Evolutionary conservation across 1,140 invertebrate genomes (phyloP).

Genomic region (Frieseomelitta varia): DNA sequence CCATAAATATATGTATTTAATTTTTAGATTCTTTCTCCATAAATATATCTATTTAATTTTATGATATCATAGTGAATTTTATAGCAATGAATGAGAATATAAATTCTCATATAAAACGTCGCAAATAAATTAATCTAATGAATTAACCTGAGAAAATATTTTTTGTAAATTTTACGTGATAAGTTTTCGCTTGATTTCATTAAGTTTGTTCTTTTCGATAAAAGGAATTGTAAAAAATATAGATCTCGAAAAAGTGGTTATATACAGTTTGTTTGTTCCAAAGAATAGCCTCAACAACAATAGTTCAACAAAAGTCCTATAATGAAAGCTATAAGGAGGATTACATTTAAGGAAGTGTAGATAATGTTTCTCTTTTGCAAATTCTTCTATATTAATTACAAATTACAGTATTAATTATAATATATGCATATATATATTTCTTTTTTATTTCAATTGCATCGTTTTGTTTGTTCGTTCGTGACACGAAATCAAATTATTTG

Average conservation of each 20-base stretch:
- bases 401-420: too few relatives aligned
- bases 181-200: too few relatives aligned
- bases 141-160: too few relatives aligned
- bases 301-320: neutral
- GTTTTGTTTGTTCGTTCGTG: neutral
- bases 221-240: neutral
- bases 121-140: too few relatives aligned
- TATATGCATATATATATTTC: neutral
- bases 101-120: too few relatives aligned
- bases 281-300: neutral
- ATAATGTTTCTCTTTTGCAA: neutral
- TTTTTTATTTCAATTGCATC: conserved; percentile 1
- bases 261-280: neutral
- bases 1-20: too few relatives aligned
- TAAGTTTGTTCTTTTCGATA: neutral
- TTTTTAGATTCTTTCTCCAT: too few relatives aligned
- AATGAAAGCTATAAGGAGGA: neutral
- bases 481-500: neutral
- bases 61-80: too few relatives aligned
- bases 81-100: too few relatives aligned
- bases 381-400: neutral
- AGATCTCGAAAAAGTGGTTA: neutral
- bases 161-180: too few relatives aligned
- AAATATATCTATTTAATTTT: too few relatives aligned
- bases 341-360: neutral